Evolutionary conservation across 2,113 vertebrate genomes (phyloP).

Genomic region (Poecile atricapillus): DNA sequence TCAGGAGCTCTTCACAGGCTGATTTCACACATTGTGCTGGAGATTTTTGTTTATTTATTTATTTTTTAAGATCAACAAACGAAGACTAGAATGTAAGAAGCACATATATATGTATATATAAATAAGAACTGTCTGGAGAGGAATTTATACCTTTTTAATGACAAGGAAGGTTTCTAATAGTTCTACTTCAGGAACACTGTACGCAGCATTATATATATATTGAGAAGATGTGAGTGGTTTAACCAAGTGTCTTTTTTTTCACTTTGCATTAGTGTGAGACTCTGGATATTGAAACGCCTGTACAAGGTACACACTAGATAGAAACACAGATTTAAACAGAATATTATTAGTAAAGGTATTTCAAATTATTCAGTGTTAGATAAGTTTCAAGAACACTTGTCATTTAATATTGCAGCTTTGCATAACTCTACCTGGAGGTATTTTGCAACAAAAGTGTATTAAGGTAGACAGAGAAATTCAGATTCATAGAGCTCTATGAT

Average conservation of each 20-base stretch:
- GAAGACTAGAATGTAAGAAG: not conserved
- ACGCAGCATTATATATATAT: not conserved
- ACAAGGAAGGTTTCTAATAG: not conserved
- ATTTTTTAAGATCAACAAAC: not conserved
- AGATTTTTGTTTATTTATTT: not conserved
- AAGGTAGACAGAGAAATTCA: slow-evolving; percentile 42
- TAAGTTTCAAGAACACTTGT: not conserved
- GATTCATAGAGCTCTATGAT: slow-evolving; percentile 44
- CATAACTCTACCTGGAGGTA: slow-evolving; percentile 18
- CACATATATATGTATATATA: not conserved
- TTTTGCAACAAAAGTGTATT: slow-evolving; percentile 20
- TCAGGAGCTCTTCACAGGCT: not conserved
- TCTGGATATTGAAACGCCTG: not conserved
- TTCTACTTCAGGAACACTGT: not conserved
- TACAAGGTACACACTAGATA: not conserved
- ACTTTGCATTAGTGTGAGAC: not conserved
- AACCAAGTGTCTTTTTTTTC: not conserved
- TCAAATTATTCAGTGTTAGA: not conserved
- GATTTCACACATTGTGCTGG: not conserved
- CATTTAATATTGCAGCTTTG: not conserved
- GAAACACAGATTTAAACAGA: not conserved
- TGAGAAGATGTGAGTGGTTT: not conserved
- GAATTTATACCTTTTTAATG: not conserved
- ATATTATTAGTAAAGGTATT: not conserved
- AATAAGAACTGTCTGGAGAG: not conserved